phyloP scores from a whole-genome alignment of 2,888 invertebrate species.

The Muscina levida region DNA sequence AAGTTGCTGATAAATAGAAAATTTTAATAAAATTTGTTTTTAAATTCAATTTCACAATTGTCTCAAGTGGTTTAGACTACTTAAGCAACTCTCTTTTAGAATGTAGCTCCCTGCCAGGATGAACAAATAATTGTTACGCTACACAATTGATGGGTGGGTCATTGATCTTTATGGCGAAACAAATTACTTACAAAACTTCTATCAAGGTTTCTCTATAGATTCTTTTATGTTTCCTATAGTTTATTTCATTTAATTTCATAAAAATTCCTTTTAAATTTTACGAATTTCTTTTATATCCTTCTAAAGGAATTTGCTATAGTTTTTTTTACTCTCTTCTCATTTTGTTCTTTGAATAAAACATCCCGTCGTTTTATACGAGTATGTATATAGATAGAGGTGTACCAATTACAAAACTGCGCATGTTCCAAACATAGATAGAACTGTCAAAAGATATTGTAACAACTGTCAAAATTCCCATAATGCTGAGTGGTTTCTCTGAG shows the following conservation, averaged over 20 bases:
- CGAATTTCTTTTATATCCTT: neutral
- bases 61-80: neutral
- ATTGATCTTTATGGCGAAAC: constrained; percentile 24
- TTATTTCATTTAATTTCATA: constrained; percentile 1
- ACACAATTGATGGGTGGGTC: constrained; percentile 32
- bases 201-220: neutral
- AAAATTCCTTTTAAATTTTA: neutral
- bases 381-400: constrained; percentile 33
- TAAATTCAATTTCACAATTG: neutral
- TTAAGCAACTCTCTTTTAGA: neutral
- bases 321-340: neutral
- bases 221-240: neutral
- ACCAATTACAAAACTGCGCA: constrained; percentile 63
- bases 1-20: no score
- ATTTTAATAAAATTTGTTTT: neutral
- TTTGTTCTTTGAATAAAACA: neutral
- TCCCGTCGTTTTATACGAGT: neutral
- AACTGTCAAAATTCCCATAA: constrained; percentile 58
- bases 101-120: constrained; percentile 10
- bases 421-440: constrained; percentile 36
- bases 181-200: neutral
- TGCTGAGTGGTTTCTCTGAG: constrained; percentile 11
- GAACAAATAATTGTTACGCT: constrained; percentile 13
- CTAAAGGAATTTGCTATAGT: neutral
- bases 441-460: constrained; percentile 62